Base-by-base conservation (phyloP, 2,113 vertebrate species). In the Actenoides lindsayi region DNA sequence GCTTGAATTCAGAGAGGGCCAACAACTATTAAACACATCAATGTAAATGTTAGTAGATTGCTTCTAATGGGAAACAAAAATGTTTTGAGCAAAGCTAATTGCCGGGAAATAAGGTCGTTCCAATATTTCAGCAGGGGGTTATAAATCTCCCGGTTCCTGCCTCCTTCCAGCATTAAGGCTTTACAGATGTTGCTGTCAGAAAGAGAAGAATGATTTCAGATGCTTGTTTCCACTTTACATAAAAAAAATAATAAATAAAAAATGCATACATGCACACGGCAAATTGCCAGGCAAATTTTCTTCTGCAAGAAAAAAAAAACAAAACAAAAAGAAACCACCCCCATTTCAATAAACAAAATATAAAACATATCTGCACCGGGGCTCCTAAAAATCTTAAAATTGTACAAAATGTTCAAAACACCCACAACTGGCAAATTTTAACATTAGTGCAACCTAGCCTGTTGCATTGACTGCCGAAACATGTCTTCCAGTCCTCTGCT, bases 51-150 rank as follows among this genome's bases (percentile, higher is more conserved):
- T 96, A 93, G 92, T 93, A 82, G 90, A 96, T 94, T 65, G 86
- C 46, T 93, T 96, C 91, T 93, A 97, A 96, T 93, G 83, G 80
- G 95, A 96, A 97, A 97, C 96, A 95, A 96, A 97, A 96, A 97
- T 93, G 91, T 96, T 96, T 96, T 93, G 91, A 96, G 96, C 94
- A 94, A 60, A 95, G 95, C 92, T 97, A 96, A 95, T 96, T 96
- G 92, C 92, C 6, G 70, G 90, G 96, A 96, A 96, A 96, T 96
- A 96, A 94, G 89, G 94, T 95, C n/a, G 23, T 96, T 97, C 92
- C 95, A 96, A 91, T 92, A 91, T 94, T 94, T 96, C 96, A 94
- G 96, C 11, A 0, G 90, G 92, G 84, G 95, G 89, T 93, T 96
- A 91, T 96, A 96, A 96, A 96, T 95, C 90, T 96, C 94, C 64